These are phyloP conservation scores for Phymanthus crucifer DNA, from an alignment of 92 coral and sea anemone species.

Conservation along the genomic window DNA sequence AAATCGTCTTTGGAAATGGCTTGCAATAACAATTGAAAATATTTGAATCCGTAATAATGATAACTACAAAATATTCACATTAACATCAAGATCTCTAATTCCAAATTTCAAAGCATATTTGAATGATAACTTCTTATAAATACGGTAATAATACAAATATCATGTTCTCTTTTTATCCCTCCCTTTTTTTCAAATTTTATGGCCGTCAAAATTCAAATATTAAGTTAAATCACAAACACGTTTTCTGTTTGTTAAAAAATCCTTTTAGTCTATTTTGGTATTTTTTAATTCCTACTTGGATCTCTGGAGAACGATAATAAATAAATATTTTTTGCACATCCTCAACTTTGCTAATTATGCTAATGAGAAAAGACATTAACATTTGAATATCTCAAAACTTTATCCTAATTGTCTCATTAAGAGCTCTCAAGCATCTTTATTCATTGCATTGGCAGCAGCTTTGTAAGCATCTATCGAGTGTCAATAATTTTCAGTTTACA, in stretches of 20 bases:
- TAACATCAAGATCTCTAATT: background rate
- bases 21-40: background rate
- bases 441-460: background rate
- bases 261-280: background rate
- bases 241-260: background rate
- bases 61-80: background rate
- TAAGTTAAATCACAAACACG: background rate
- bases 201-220: background rate
- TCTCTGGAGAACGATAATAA: background rate
- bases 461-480: background rate
- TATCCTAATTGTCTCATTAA: slow-evolving; percentile 17
- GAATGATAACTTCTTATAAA: background rate
- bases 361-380: slow-evolving; percentile 10
- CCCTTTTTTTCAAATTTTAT: background rate
- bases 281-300: background rate
- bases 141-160: no score
- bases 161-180: no score
- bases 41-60: background rate
- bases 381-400: slow-evolving; percentile 10
- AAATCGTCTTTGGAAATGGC: background rate
- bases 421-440: slow-evolving; percentile 4
- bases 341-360: background rate
- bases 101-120: background rate
- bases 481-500: background rate
- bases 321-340: slow-evolving; percentile 1